These are phyloP conservation scores for Xestia sexstrigata DNA, from an alignment of 2,888 invertebrate genomes.

Conservation along the genomic window DNA sequence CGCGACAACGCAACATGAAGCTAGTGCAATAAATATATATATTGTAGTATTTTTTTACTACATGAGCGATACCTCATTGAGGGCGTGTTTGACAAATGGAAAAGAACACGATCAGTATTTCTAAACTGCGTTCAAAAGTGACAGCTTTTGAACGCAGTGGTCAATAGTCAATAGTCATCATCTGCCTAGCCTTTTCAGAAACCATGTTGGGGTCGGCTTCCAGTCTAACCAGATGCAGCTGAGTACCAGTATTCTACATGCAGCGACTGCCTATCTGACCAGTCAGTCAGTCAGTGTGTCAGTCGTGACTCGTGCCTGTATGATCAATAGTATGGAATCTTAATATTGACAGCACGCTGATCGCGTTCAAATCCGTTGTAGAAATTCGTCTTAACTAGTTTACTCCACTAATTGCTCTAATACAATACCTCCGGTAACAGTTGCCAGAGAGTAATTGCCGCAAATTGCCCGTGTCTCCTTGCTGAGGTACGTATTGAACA, in stretches of 20 bases:
- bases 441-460: not conserved
- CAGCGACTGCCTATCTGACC: too few relatives aligned
- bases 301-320: too few relatives aligned
- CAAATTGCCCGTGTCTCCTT: slow-evolving; percentile 4
- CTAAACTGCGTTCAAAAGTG: not conserved
- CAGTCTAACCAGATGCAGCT: too few relatives aligned
- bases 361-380: not conserved
- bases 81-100: not conserved
- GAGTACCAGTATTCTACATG: too few relatives aligned
- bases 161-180: too few relatives aligned
- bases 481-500: slow-evolving; percentile 51
- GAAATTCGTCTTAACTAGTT: not conserved
- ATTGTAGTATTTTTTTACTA: not conserved
- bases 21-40: not conserved
- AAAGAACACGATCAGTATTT: not conserved
- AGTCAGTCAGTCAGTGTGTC: too few relatives aligned
- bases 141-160: too few relatives aligned
- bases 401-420: not conserved
- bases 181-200: too few relatives aligned
- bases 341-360: not conserved
- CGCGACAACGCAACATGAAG: not conserved
- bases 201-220: too few relatives aligned
- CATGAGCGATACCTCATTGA: not conserved
- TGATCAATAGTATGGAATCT: not conserved
- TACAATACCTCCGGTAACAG: not conserved